These are phyloP conservation scores for Fregetta grallaria DNA, from an alignment of 2,113 vertebrate genomes.

Conservation along the genomic window DNA sequence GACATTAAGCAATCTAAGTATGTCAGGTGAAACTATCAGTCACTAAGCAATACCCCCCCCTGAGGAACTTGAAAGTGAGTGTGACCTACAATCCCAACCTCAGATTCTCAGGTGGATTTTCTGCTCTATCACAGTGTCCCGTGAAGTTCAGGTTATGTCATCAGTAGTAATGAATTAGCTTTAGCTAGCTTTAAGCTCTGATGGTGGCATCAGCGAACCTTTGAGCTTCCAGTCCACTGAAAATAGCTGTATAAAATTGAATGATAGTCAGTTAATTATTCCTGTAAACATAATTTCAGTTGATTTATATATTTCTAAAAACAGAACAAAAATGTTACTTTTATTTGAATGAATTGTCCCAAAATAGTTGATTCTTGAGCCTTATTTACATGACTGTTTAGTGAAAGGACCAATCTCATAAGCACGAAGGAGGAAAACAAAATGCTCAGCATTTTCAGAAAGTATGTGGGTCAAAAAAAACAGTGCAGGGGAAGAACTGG, in stretches of 20 bases:
- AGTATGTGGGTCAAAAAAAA: background rate
- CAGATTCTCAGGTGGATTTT: background rate
- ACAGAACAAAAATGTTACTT: background rate
- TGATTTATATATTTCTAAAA: background rate
- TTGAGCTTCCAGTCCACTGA: background rate
- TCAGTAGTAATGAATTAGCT: background rate
- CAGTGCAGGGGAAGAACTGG: background rate
- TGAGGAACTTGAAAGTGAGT: background rate
- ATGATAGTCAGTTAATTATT: background rate
- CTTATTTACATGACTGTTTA: background rate
- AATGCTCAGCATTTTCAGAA: background rate
- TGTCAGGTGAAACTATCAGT: background rate
- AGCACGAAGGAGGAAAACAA: background rate
- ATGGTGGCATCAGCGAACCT: fast-evolving
- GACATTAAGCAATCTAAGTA: background rate
- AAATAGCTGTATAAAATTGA: background rate
- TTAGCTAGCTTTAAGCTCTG: background rate
- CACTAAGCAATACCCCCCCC: background rate
- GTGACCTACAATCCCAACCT: background rate
- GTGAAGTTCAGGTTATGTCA: background rate
- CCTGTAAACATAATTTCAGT: background rate
- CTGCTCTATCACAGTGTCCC: background rate
- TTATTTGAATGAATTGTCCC: background rate
- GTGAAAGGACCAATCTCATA: background rate
- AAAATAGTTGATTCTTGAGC: background rate